Conservation (phyloP, 2,888 invertebrate species). For the Lepas anatifera region DNA sequence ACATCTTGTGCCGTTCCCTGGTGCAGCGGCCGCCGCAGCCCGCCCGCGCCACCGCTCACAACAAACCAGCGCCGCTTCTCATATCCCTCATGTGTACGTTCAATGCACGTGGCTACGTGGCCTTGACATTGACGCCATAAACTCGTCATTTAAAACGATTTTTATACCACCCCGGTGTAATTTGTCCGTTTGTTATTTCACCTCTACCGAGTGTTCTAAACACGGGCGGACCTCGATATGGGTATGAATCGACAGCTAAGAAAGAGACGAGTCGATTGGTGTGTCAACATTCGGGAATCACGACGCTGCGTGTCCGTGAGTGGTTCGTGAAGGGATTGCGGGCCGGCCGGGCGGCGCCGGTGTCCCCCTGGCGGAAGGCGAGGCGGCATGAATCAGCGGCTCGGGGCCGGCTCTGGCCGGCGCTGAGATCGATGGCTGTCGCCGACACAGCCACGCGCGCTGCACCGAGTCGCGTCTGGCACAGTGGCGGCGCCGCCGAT, state of each 20-base stretch:
- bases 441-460: neutral
- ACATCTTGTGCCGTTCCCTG: neutral
- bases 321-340: neutral
- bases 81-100: neutral
- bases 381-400: neutral
- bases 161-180: neutral
- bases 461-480: neutral
- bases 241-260: neutral
- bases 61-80: neutral
- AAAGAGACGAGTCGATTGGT: neutral
- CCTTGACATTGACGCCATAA: conserved; percentile 1
- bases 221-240: too few species aligned
- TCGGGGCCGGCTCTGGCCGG: neutral
- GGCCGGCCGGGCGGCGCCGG: neutral
- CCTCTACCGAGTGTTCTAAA: too few species aligned
- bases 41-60: neutral
- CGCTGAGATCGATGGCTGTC: neutral
- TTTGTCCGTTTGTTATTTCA: too few species aligned
- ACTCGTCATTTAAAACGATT: neutral
- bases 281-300: neutral
- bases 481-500: neutral
- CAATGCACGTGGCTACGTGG: neutral
- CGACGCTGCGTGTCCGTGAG: neutral
- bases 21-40: neutral
- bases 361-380: conserved; percentile 4